These are phyloP conservation scores for Melolontha melolontha DNA, from an alignment of 2,888 invertebrate species.

Conservation along the genomic window DNA sequence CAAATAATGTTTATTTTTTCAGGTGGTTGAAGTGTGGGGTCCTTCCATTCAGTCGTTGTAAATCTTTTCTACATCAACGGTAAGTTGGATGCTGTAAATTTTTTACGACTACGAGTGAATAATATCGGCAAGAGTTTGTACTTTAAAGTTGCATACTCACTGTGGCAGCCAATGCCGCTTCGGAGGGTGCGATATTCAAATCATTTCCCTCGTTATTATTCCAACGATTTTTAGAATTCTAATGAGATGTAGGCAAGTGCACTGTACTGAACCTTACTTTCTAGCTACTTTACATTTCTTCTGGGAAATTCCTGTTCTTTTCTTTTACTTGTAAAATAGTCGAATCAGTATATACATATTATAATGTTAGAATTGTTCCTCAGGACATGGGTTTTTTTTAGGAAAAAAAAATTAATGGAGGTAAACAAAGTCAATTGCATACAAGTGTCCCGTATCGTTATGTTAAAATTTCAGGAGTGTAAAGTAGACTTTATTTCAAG, in stretches of 20 bases:
- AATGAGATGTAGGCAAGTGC: constrained; percentile 13
- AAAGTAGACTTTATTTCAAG: no score
- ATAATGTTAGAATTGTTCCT: no score
- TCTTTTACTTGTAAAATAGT: no score
- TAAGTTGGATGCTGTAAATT: constrained; percentile 46
- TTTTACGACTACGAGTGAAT: constrained; percentile 48
- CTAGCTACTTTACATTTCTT: constrained; percentile 1
- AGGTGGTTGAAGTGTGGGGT: constrained; percentile 33
- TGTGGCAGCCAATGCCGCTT: constrained; percentile 1
- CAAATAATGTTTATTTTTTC: constrained; percentile 39
- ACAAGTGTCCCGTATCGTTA: no score
- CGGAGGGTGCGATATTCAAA: constrained; percentile 24
- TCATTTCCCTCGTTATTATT: constrained; percentile 23
- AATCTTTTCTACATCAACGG: constrained; percentile 39
- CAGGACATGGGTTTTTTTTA: no score
- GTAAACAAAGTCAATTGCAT: no score
- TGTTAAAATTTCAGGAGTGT: no score
- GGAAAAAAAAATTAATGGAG: no score
- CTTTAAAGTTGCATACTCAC: constrained; percentile 6
- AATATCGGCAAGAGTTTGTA: constrained; percentile 38
- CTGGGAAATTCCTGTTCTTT: neutral
- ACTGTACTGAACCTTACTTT: constrained; percentile 8
- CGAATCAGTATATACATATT: no score
- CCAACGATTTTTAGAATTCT: constrained; percentile 17
- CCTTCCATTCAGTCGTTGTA: constrained; percentile 23